Conservation (phyloP, 2,113 vertebrate genomes). For the Greenwoodochromis staneri region DNA sequence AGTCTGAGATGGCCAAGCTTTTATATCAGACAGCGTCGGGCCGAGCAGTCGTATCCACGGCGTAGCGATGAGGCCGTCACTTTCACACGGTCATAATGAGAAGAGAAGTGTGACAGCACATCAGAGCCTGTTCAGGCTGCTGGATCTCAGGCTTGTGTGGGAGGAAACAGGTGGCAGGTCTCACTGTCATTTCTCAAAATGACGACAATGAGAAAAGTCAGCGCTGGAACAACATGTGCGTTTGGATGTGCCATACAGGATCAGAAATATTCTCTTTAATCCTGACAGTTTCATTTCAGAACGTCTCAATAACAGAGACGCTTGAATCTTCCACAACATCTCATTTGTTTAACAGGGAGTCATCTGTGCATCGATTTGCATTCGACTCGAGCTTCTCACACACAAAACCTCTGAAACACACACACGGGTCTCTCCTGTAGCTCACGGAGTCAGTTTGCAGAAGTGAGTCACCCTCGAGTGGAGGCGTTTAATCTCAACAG, state of each 20-base stretch:
- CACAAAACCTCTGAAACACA: neutral
- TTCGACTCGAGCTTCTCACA: neutral
- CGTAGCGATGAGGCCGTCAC: neutral
- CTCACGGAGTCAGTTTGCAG: constrained; percentile 14
- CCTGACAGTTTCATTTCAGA: neutral
- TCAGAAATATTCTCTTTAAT: rapidly evolving
- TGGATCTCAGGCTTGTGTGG: neutral
- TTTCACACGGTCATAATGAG: neutral
- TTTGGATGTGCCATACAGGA: neutral
- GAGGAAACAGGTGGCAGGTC: neutral
- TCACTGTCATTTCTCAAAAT: neutral
- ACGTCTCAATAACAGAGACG: neutral
- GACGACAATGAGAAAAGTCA: neutral
- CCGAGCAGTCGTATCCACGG: neutral
- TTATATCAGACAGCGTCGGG: neutral
- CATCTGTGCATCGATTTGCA: neutral
- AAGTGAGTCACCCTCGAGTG: constrained; percentile 39
- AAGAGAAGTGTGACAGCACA: rapidly evolving
- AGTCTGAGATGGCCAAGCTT: neutral
- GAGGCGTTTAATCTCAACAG: constrained; percentile 29
- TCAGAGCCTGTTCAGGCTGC: neutral
- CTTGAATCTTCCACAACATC: neutral
- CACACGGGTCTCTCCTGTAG: neutral
- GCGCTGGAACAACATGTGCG: neutral
- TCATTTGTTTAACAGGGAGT: neutral